Evolutionary conservation across 2,888 invertebrate species (phyloP), one percentile per base, ranked within the genome.

Genomic region (Tolmerus cingulatus): DNA sequence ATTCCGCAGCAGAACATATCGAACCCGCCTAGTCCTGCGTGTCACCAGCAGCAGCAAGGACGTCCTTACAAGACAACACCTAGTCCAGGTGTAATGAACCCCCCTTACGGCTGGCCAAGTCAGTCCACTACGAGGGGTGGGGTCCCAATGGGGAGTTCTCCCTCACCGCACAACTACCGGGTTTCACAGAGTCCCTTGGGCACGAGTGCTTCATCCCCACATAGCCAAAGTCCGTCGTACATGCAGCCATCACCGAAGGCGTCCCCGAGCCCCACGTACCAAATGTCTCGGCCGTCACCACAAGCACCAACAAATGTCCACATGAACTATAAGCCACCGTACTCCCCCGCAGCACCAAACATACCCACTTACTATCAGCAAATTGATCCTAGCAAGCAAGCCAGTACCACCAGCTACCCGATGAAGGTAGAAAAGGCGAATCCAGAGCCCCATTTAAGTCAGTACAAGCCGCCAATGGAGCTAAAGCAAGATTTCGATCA

Each of bases 21-120:
- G 30, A 87, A 46, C 34, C 79, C 78, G 37, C 57, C 86, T 7
- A 88, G 86, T 74, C 46, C 87, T 37, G 37, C 76, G 8, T 74
- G 77, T 1, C 34, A 23, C 34, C 51, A 43, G 16, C 43, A 46
- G 14, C 46, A 77, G 12, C 77, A 51, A 66, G 55, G 40, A 1
- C 37, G 76, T 16, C 27, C 86, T n/a, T 86, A 81, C 40, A 87
- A 87, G 57, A 74, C 87, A 40, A 66, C 86, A 5, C 86, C 87
- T 37, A 88, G 86, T 74, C 87, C 88, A 9, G 86, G 87, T 2
- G 46, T 77, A 14, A 90, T 90, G 89, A 89, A 90, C 88, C 89
- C 89, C 14, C 89, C 89, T 2, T 88, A 88, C 57, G 88, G 88
- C 37, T 90, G 89, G 89, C 89, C 89, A 4, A 87, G 88, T 66